Evolutionary conservation across 1,140 invertebrate species (phyloP), one percentile per base, ranked within the genome.

Genomic region (Rhysida immarginata): DNA sequence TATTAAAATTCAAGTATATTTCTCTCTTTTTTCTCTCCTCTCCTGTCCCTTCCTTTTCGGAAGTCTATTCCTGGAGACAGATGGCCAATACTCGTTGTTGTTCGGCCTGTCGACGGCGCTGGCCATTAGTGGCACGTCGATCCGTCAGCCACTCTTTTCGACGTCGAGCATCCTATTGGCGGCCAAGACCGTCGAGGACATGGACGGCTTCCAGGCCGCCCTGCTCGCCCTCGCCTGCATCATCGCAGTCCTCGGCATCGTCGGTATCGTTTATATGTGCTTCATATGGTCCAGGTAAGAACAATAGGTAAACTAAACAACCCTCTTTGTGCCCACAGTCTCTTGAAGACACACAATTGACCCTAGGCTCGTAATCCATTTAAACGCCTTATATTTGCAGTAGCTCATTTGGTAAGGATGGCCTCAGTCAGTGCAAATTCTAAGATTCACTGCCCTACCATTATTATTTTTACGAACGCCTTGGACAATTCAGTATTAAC

Each of bases 241-340:
- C 18, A 92, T 95, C 53, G 78, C 93, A 18, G 75, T 94, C 2
- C 76, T 92, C 21, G 86, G 86, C 1, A 76, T 85, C 16, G 81
- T 84, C 53, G 88, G 86, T 14, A 92, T 92, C 35, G 81, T 91
- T 26, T 91, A 93, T 65, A 89, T 94, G 26, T 91, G 90, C 65
- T 80, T 90, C 43, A 88, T 87, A 0, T 93, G 89, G 87, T 86
- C 87, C 54, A 87, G 84, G 87, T 89, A 70, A 76, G 73, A 65
- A 14, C n/a, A n/a, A n/a, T n/a, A n/a, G n/a, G n/a, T n/a, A n/a
- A n/a, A n/a, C n/a, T 13, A 24, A 43, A 48, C 27, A 20, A 11
- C 2, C 29, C 29, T 8, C 21, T 2, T 3, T 46, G 3, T 13
- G 24, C 21, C 8, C 24, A 46, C 21, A 8, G 2, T 8, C 44